Conservation (phyloP, 2,888 invertebrate genomes). For the Cerastis leucographa region DNA sequence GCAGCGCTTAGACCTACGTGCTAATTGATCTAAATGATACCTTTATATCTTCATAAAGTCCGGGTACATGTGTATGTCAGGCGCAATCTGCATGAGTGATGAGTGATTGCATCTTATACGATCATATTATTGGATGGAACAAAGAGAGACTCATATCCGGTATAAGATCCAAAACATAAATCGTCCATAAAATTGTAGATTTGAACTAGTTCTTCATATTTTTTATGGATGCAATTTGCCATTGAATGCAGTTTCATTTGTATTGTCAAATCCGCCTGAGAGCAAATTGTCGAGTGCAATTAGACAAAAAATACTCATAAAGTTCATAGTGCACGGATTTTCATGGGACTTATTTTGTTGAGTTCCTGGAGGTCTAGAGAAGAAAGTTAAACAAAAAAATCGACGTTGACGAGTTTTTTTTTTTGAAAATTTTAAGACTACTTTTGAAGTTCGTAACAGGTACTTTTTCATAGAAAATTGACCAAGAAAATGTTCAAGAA, state of each 20-base stretch:
- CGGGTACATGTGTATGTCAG: neutral
- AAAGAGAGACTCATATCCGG: constrained; percentile 16
- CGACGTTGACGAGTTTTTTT: too few species aligned
- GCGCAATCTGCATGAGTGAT: neutral
- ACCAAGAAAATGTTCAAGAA: too few species aligned
- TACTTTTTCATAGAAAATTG: too few species aligned
- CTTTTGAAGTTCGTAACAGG: too few species aligned
- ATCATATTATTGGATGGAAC: constrained; percentile 1
- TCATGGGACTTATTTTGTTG: too few species aligned
- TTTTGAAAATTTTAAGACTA: too few species aligned
- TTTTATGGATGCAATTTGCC: neutral
- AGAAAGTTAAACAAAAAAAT: too few species aligned
- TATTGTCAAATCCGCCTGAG: neutral
- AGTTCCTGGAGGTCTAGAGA: too few species aligned
- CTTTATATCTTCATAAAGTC: neutral
- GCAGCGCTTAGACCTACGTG: constrained; percentile 12
- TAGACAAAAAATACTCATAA: too few species aligned
- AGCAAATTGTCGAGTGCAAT: neutral
- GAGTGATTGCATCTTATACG: constrained; percentile 5
- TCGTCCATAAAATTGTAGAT: constrained; percentile 15
- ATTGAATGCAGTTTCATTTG: too few species aligned
- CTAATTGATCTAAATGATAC: constrained; percentile 26
- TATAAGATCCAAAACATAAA: constrained; percentile 9
- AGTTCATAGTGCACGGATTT: too few species aligned
- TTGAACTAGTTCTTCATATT: neutral